Evolutionary conservation across 1,140 invertebrate species (phyloP), one percentile per base, ranked within the genome.

Genomic region (Elymnias hypermnestra): DNA sequence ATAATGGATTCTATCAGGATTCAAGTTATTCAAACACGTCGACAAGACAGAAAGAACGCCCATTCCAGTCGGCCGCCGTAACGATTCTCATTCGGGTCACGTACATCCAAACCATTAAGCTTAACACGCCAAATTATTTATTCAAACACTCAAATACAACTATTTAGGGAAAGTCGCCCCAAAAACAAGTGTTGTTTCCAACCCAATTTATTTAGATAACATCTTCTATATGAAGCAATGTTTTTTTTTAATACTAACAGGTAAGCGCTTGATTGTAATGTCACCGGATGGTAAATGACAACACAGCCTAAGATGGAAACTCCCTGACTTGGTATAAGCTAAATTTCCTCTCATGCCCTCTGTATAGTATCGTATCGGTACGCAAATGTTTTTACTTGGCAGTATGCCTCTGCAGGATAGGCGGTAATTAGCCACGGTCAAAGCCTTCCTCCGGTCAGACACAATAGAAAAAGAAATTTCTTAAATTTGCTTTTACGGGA

Each of bases 51-150:
- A 39, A 47, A 21, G 50, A 38, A 38, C 37, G 12, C 4, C 37
- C 19, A 21, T 31, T 49, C 38, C 22, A 28, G 35, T 31, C 26
- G 26, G 37, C n/a, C n/a, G 54, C 29, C 49, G 40, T 42, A 42
- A 51, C 21, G 26, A 50, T 48, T 49, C 50, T 51, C 47, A 64
- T 53, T 54, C 60, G 18, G 35, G 36, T 29, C 60, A 58, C 63
- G 57, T 51, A 45, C 33, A 22, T 42, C 29, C 43, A 37, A 52
- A 47, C 52, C 63, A 67, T 60, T 63, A 63, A 56, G 53, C 56
- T 54, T 58, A 54, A 57, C 53, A 57, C 43, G 42, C 49, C 41
- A 50, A 56, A 68, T 65, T 70, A 63, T 63, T 65, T 63, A 69
- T 63, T 61, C 57, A 52, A 49, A 53, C 47, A 55, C 52, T 58